These are phyloP conservation scores for Camponotus pennsylvanicus DNA, from an alignment of 1,140 invertebrate genomes.

Conservation along the genomic window DNA sequence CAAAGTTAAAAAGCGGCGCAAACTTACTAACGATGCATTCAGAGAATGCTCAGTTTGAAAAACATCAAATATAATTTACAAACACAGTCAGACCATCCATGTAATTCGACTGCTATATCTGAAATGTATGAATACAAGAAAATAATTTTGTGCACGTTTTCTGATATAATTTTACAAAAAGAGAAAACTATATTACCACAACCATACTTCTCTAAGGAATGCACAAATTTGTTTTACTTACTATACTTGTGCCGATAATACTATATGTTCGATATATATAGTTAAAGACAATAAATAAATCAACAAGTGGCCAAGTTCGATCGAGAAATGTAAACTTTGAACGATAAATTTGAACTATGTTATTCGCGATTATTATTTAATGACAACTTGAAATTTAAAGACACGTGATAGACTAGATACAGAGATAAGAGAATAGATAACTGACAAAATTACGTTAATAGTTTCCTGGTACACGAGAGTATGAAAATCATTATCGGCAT, in stretches of 20 bases:
- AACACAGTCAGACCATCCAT: conserved; percentile 7
- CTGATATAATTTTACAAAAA: no score
- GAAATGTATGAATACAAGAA: conserved; percentile 1
- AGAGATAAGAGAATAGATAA: not conserved
- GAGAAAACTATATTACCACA: no score
- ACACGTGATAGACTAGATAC: no score
- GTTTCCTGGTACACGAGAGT: not conserved
- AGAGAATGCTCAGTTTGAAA: conserved; percentile 16
- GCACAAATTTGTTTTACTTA: no score
- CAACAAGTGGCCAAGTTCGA: not conserved
- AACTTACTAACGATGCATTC: conserved; percentile 10
- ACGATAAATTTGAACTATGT: not conserved
- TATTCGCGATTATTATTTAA: not conserved
- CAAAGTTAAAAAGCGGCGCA: not conserved
- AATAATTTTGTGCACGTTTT: no score
- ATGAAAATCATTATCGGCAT: conserved; percentile 9
- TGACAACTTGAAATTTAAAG: not conserved
- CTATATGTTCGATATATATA: not conserved
- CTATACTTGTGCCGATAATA: conserved; percentile 40
- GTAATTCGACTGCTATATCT: not conserved
- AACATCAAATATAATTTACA: not conserved
- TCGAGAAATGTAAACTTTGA: conserved; percentile 20
- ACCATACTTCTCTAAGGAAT: no score
- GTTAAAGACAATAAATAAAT: not conserved
- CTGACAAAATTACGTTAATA: conserved; percentile 6